Evolutionary conservation across 2,113 vertebrate species (phyloP).

Genomic region (Addax nasomaculatus): DNA sequence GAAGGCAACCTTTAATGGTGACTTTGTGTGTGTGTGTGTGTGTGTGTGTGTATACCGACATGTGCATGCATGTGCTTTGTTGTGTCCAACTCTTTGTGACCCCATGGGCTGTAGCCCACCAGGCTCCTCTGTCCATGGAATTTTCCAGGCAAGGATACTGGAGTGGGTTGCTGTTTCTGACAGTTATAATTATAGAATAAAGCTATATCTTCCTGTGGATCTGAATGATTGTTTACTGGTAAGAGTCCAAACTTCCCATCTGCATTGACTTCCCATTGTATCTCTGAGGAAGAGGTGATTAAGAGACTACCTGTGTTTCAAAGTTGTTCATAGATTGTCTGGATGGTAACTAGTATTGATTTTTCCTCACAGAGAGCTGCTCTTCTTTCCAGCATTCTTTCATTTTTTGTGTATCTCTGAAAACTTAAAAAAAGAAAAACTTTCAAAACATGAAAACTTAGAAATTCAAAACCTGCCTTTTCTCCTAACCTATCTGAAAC

Average conservation of each 20-base stretch:
- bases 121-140: neutral
- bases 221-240: neutral
- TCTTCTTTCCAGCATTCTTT: neutral
- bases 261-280: neutral
- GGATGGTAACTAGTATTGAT: neutral
- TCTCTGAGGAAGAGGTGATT: neutral
- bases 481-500: neutral
- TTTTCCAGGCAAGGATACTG: neutral
- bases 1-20: neutral
- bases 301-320: neutral
- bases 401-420: neutral
- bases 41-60: accelerated
- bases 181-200: neutral
- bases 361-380: neutral
- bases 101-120: neutral
- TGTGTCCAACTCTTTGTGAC: accelerated
- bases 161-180: neutral
- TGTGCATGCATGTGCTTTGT: accelerated
- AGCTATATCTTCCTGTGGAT: neutral
- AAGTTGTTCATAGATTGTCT: neutral
- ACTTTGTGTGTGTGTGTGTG: neutral
- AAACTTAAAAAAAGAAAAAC: neutral
- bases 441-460: neutral
- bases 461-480: neutral
- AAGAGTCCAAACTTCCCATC: neutral